Evolutionary conservation across 2,888 invertebrate genomes (phyloP).

Genomic region (Amiota mariae): DNA sequence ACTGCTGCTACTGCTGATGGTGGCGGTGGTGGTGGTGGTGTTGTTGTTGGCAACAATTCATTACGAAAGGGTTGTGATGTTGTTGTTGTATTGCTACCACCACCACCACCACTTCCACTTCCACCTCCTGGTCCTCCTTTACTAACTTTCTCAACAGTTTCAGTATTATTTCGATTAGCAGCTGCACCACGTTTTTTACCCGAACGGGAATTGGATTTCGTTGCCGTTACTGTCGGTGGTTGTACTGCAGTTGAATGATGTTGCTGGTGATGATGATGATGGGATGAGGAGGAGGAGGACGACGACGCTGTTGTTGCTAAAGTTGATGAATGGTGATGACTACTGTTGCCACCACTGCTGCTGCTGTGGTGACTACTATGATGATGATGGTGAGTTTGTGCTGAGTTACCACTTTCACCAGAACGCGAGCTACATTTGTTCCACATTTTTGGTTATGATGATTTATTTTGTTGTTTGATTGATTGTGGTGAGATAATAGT

Average conservation of each 20-base stretch:
- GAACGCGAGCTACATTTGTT: conserved; percentile 63
- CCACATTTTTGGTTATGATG: conserved; percentile 30
- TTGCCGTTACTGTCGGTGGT: conserved; percentile 45
- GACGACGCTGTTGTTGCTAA: conserved; percentile 32
- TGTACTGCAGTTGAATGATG: conserved; percentile 45
- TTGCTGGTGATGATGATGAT: conserved; percentile 49
- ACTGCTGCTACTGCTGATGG: conserved; percentile 49
- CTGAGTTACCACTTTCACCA: conserved; percentile 68
- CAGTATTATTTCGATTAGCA: conserved; percentile 42
- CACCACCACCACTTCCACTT: conserved; percentile 39
- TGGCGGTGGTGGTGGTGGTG: conserved; percentile 54
- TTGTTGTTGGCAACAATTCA: conserved; percentile 47
- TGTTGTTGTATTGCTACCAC: conserved; percentile 27
- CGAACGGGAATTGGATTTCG: conserved; percentile 64
- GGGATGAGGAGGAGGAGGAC: too few relatives aligned
- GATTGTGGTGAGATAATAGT: neutral
- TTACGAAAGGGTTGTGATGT: conserved; percentile 49
- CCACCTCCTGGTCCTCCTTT: conserved; percentile 50
- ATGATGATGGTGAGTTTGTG: conserved; percentile 44
- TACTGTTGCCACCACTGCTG: conserved; percentile 47
- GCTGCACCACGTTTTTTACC: conserved; percentile 72
- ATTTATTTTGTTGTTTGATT: conserved; percentile 28
- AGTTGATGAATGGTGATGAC: conserved; percentile 44
- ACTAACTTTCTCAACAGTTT: conserved; percentile 53
- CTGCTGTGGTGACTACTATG: conserved; percentile 51